These are phyloP conservation scores for Neuroscelio doddi DNA, from an alignment of 2,888 invertebrate genomes.

Conservation along the genomic window DNA sequence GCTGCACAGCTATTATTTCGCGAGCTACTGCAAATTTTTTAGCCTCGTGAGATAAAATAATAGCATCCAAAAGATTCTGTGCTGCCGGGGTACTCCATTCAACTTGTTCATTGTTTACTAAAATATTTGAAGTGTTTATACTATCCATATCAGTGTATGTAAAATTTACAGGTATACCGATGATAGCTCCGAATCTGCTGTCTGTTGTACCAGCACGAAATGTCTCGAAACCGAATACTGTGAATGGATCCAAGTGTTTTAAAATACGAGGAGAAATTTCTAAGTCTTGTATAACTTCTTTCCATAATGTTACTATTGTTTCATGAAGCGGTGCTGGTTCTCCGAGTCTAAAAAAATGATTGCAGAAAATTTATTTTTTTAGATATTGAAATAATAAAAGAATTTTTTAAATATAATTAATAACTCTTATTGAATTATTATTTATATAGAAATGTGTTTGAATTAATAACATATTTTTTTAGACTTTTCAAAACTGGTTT, in stretches of 20 bases:
- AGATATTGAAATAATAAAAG: background rate
- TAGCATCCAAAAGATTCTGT: slow-evolving; percentile 77
- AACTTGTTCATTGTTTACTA: slow-evolving; percentile 76
- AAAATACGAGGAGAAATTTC: slow-evolving; percentile 74
- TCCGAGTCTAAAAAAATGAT: slow-evolving; percentile 75
- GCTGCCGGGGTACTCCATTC: slow-evolving; percentile 80
- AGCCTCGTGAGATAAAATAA: slow-evolving; percentile 84
- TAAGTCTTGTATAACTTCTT: slow-evolving; percentile 77
- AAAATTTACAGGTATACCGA: slow-evolving; percentile 86
- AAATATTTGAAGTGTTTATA: slow-evolving; percentile 76
- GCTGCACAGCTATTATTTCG: slow-evolving; percentile 79
- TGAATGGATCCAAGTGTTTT: slow-evolving; percentile 78
- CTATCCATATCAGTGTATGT: slow-evolving; percentile 75
- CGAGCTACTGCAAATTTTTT: slow-evolving; percentile 87
- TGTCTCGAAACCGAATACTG: slow-evolving; percentile 82
- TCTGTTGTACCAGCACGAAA: slow-evolving; percentile 78
- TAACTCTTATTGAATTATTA: too few relatives aligned
- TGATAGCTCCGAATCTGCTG: slow-evolving; percentile 76
- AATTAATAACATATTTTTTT: too few relatives aligned
- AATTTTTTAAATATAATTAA: slow-evolving; percentile 7
- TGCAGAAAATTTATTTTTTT: slow-evolving; percentile 1
- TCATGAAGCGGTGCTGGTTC: slow-evolving; percentile 75
- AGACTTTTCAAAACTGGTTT: too few relatives aligned
- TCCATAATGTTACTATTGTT: slow-evolving; percentile 72
- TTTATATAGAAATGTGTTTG: too few relatives aligned